phyloP scores from a whole-genome alignment of 2,113 vertebrate genomes.

The Salvelinus namaycush region DNA sequence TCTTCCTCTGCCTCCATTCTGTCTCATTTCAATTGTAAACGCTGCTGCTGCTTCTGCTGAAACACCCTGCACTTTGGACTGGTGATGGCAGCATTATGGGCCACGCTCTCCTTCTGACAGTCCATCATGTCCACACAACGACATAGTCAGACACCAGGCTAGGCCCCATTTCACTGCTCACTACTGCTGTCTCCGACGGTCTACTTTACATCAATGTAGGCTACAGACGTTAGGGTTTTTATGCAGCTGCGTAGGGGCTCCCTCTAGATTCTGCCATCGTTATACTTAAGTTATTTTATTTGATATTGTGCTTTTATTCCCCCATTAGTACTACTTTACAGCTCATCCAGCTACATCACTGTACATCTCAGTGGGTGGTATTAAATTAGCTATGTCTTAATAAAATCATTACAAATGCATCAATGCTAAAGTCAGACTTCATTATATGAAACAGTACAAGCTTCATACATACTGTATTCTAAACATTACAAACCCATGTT shows the following conservation, averaged over 20 bases:
- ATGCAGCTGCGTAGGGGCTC: not conserved
- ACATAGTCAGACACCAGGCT: not conserved
- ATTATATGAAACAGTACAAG: not conserved
- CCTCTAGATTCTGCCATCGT: not conserved
- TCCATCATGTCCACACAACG: constrained; percentile 58
- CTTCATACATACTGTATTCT: not conserved
- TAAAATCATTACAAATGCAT: not conserved
- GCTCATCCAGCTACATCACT: too few relatives aligned
- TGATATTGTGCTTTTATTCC: not conserved
- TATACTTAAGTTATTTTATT: not conserved
- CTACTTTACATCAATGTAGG: constrained; percentile 1
- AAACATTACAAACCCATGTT: not conserved
- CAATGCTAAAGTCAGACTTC: not conserved
- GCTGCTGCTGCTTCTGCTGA: constrained; percentile 53
- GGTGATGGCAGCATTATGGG: constrained; percentile 74
- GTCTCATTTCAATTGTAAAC: constrained; percentile 79
- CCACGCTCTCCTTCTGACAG: constrained; percentile 63
- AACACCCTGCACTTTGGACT: constrained; percentile 67
- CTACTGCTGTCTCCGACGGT: constrained; percentile 19
- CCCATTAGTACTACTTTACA: not conserved
- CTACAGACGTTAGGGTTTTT: not conserved
- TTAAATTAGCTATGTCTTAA: not conserved
- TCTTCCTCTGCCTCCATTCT: constrained; percentile 61
- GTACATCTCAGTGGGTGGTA: not conserved
- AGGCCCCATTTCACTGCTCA: constrained; percentile 31